Percentiles rank a stretch among this genome's conserved stretches.
These are phyloP conservation scores for Lophura nycthemera DNA, from an alignment of 2,113 vertebrate species.

Conservation along the genomic window DNA sequence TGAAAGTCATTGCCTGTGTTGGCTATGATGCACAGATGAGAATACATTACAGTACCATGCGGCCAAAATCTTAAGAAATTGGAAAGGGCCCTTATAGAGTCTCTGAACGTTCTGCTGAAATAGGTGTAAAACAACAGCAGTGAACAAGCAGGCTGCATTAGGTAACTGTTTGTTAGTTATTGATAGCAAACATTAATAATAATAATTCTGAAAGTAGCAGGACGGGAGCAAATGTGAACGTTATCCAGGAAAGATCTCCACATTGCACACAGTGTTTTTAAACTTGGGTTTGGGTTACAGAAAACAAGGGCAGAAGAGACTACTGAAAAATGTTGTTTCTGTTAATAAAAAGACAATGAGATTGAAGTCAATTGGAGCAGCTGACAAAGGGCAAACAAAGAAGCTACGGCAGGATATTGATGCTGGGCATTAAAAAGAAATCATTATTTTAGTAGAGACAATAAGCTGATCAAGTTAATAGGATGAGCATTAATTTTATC, in stretches of 20 bases:
- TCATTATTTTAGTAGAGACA: background rate
- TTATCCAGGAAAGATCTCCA: background rate
- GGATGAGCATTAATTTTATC: background rate
- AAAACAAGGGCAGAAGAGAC: background rate
- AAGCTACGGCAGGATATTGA: background rate
- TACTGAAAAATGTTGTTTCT: background rate
- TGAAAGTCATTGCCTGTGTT: background rate
- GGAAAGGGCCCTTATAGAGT: background rate
- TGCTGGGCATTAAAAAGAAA: background rate
- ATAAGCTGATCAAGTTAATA: background rate
- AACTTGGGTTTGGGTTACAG: background rate
- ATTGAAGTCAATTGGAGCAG: background rate
- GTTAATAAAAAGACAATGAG: background rate
- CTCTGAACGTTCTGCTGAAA: background rate
- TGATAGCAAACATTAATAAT: background rate
- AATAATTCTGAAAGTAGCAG: background rate
- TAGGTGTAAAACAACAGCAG: background rate
- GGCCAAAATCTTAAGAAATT: background rate
- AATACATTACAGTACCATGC: fast-evolving
- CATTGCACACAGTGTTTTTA: background rate
- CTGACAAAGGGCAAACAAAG: background rate
- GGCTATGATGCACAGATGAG: background rate
- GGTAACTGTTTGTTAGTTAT: background rate
- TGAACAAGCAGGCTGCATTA: background rate
- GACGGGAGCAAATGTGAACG: background rate